phyloP scores from a whole-genome alignment of 2,888 invertebrate species.

The Drosophila nigritarsus region DNA sequence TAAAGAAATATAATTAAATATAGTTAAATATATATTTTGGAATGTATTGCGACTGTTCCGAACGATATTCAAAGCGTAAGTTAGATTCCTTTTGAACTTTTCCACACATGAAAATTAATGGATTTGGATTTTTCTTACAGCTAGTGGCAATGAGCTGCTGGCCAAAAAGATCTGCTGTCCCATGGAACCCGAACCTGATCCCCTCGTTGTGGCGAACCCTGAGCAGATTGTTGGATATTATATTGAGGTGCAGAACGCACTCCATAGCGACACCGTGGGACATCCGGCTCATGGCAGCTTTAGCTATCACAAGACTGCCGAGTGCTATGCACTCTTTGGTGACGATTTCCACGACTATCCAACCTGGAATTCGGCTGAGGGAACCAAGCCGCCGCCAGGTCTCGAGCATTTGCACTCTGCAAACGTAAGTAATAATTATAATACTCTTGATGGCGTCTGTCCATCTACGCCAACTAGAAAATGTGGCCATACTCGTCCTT shows the following conservation, averaged over 20 bases:
- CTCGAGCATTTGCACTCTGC: conserved; percentile 29
- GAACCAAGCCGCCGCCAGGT: conserved; percentile 38
- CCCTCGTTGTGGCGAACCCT: background rate
- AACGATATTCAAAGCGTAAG: conserved; percentile 35
- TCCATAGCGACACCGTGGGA: conserved; percentile 68
- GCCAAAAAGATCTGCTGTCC: conserved; percentile 60
- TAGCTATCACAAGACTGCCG: conserved; percentile 80
- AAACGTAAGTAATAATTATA: background rate
- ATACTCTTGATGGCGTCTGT: background rate
- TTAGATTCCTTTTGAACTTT: background rate
- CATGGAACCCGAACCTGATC: conserved; percentile 1
- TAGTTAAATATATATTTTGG: background rate
- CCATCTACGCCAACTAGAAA: background rate
- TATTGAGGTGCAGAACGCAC: conserved; percentile 74
- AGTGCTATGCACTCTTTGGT: conserved; percentile 80
- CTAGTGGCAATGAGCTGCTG: conserved; percentile 37
- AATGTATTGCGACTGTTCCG: conserved; percentile 40
- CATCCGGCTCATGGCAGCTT: conserved; percentile 71
- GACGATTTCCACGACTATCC: conserved; percentile 45
- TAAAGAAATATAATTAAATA: background rate
- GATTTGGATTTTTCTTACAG: conserved; percentile 30
- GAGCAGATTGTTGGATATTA: conserved; percentile 21
- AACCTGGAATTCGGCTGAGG: background rate
- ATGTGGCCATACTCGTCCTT: background rate
- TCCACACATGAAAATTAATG: background rate